Evolutionary conservation across 2,888 invertebrate genomes (phyloP).

Genomic region (Salpingus planirostris): DNA sequence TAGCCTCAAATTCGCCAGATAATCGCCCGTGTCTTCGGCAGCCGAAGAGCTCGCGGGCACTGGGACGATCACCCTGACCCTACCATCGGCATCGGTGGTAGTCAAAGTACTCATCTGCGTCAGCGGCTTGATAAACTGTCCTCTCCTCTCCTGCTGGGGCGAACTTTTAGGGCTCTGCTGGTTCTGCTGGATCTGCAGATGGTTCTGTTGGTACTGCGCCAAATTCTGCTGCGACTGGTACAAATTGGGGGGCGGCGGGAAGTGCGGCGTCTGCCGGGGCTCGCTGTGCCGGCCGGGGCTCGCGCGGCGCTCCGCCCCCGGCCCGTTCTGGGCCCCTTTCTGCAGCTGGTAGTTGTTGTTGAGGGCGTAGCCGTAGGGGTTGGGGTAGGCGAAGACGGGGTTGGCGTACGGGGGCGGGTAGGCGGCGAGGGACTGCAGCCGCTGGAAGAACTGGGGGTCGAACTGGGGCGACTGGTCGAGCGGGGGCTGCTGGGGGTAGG

Average conservation of each 20-base stretch:
- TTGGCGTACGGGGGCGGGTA: slow-evolving; percentile 34
- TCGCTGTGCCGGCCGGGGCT: slow-evolving; percentile 31
- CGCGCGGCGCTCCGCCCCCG: slow-evolving; percentile 25
- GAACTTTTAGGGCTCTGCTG: not conserved
- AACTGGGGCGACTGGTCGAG: slow-evolving; percentile 26
- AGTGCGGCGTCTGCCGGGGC: slow-evolving; percentile 27
- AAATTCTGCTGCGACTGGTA: slow-evolving; percentile 23
- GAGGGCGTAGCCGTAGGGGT: slow-evolving; percentile 25
- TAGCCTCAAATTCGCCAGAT: slow-evolving; percentile 49
- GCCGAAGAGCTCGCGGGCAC: slow-evolving; percentile 40
- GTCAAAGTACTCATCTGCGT: slow-evolving; percentile 55
- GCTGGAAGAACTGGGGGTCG: slow-evolving; percentile 46
- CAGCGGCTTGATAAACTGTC: slow-evolving; percentile 57
- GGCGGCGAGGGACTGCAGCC: slow-evolving; percentile 44
- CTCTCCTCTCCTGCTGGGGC: slow-evolving; percentile 3
- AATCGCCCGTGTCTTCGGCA: slow-evolving; percentile 31
- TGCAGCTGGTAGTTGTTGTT: slow-evolving; percentile 34
- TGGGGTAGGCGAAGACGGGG: slow-evolving; percentile 21
- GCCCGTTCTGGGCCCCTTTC: slow-evolving; percentile 31
- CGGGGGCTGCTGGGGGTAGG: slow-evolving; percentile 26
- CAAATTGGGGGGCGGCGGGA: slow-evolving; percentile 31
- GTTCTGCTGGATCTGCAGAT: slow-evolving; percentile 3
- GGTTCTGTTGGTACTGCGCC: slow-evolving; percentile 8
- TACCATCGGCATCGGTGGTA: slow-evolving; percentile 52
- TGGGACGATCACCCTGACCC: slow-evolving; percentile 54